Base-by-base conservation (phyloP, 2,888 invertebrate species). In the Apodemia hepburni region DNA sequence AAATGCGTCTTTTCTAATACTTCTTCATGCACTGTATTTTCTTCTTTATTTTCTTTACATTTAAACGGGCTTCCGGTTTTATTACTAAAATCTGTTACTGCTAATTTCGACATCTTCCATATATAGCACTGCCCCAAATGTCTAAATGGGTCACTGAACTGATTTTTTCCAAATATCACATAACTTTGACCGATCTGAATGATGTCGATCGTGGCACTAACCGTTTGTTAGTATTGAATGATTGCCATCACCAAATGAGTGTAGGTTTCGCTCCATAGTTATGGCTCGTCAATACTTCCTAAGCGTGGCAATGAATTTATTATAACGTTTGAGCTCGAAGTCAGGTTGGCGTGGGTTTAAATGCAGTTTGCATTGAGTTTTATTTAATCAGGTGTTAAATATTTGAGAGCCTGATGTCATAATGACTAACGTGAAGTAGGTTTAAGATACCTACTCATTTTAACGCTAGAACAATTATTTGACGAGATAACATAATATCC, bases 241-340 rank as follows among this genome's bases (percentile, higher is more conserved):
- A 75, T 68, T 74, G 66, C 68, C 82, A 82, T 81, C 76, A 71
- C 76, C 75, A 76, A 75, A 70, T 83, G 77, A 80, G 86, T 85
- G 87, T 88, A 87, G 90, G 89, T 77, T 85, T 87, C 85, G 87
- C 85, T 85, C 89, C 90, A 80, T 89, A 89, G 71, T 87, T 90
- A 85, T 86, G 85, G 88, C 73, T 74, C 70, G 88, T 74, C 74
- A 77, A 73, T 76, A 85, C 84, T 87, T 88, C 87, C 89, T 85
- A 82, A 79, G 88, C 78, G 85, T 85, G 87, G 82, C 78, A 80
- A 79, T 87, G 90, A 90, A 90, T 90, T 80, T 76, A 81, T 86
- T 82, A 84, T 80, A 75, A 77, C 70, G 64, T 54, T 62, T 63
- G 70, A 68, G 68, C 72, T 60, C 64, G 51, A 57, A 62, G 71